Percentiles rank a stretch among this genome's conserved stretches.
Evolutionary conservation across 2,888 invertebrate genomes (phyloP).

Genomic region (Bellardia pandia): DNA sequence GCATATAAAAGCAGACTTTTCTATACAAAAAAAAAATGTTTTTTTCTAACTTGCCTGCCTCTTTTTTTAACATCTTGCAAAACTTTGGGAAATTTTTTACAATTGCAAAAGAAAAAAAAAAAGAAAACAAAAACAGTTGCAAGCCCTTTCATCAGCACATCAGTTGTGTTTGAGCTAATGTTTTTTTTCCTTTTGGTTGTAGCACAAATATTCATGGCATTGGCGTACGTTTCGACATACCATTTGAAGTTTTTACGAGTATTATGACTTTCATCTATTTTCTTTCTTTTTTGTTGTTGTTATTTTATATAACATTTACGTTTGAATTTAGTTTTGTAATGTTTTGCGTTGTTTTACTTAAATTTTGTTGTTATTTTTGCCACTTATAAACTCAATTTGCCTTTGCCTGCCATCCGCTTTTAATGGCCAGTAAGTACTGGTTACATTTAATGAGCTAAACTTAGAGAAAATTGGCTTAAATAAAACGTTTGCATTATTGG

Average conservation of each 20-base stretch:
- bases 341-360: background rate
- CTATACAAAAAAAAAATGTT: background rate
- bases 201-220: background rate
- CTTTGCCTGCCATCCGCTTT: conserved; percentile 33
- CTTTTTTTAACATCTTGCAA: background rate
- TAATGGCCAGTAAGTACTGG: conserved; percentile 62
- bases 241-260: conserved; percentile 1
- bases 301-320: background rate
- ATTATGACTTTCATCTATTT: background rate
- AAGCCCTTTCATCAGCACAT: conserved; percentile 27
- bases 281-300: background rate
- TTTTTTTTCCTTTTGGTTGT: background rate
- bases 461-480: conserved; percentile 1
- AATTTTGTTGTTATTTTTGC: background rate
- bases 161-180: background rate
- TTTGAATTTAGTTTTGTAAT: background rate
- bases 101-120: background rate
- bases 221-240: background rate
- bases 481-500: background rate
- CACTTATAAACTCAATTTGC: conserved; percentile 36
- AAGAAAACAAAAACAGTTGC: background rate
- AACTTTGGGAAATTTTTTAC: conserved; percentile 9
- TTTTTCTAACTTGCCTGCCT: background rate
- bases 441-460: conserved; percentile 36
- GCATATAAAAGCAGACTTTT: background rate